Evolutionary conservation across 53 echinoderm and acorn worm genomes (phyloP), one percentile per base, ranked within the genome.

Genomic region (Apostichopus leukothele): DNA sequence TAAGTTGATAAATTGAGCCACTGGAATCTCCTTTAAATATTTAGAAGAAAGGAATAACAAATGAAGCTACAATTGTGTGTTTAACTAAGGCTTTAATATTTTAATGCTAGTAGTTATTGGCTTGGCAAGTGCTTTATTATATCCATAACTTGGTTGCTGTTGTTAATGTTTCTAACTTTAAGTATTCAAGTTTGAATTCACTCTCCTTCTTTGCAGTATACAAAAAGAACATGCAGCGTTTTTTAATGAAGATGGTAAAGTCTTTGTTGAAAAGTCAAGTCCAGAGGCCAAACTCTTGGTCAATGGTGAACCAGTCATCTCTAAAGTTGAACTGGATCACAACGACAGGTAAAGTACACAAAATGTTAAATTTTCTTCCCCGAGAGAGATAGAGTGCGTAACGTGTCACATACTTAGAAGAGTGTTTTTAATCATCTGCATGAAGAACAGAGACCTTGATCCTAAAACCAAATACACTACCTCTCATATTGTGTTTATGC

Each of bases 151-250:
- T 25, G 25, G 68, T 67, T 67, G 1, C 1, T 39, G 2, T 39
- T 2, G 39, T 39, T 39, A 39, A 39, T 39, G 39, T 39, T 39
- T 63, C 16, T 63, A 4, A 63, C 16, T 63, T 13, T 63, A 63
- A 13, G 7, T 9, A 13, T 7, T 0, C 11, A 63, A 63, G 8
- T 16, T 13, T 63, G 16, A 6, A 61, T 76, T 53, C 78, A 22
- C 27, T 25, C 21, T 79, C 86, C 59, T 0, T 23, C 78, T 25
- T 54, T 73, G 19, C 94, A 97, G 98, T 74, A 95, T 97, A 27
- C 98, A 95, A 88, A 95, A 95, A 79, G 92, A 94, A 76, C 98
- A 97, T 86, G 95, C 94, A 1, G 86, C 92, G 1, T 73, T 97
- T 9, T 60, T 81, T 14, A 93, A 93, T 54, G 93, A 93, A 10